A percentile compares a stretch with the other conserved stretches of the same genome.
phyloP scores from a whole-genome alignment of 2,797 vertebrate species.

The Microhierax caerulescens region DNA sequence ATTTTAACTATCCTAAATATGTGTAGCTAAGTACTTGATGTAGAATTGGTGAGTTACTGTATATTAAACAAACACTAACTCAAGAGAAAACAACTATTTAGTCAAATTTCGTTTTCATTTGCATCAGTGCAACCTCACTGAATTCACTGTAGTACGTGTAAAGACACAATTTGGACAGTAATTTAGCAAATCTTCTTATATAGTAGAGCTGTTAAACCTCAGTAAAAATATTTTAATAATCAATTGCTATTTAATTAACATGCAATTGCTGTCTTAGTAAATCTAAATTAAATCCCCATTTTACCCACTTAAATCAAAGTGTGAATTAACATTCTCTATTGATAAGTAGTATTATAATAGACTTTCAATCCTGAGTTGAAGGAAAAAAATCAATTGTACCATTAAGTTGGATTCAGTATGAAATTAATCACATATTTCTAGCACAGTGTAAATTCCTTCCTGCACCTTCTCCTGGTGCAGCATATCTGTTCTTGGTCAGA shows the following conservation, averaged over 20 bases:
- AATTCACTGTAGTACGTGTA: not conserved
- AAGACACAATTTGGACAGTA: not conserved
- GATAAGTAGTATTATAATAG: conserved; percentile 43
- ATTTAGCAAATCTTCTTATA: not conserved
- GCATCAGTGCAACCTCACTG: not conserved
- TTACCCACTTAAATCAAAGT: conserved; percentile 58
- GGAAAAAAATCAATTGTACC: conserved; percentile 37
- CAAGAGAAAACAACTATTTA: not conserved
- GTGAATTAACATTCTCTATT: conserved; percentile 35
- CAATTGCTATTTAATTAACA: conserved; percentile 64
- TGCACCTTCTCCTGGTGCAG: not conserved
- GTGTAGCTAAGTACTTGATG: not conserved
- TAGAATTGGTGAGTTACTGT: not conserved
- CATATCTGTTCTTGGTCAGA: not conserved
- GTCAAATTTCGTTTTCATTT: not conserved
- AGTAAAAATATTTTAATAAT: conserved; percentile 57
- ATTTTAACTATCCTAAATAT: not conserved
- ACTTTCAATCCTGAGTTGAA: conserved; percentile 9
- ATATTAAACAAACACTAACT: not conserved
- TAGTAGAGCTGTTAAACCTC: not conserved
- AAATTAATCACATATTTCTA: conserved; percentile 24
- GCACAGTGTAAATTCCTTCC: not conserved
- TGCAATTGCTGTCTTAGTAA: conserved; percentile 45
- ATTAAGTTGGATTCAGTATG: conserved; percentile 25
- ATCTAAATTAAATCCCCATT: conserved; percentile 62